Base-by-base conservation (phyloP, 2,888 invertebrate genomes). In the Dioctria rufipes region DNA sequence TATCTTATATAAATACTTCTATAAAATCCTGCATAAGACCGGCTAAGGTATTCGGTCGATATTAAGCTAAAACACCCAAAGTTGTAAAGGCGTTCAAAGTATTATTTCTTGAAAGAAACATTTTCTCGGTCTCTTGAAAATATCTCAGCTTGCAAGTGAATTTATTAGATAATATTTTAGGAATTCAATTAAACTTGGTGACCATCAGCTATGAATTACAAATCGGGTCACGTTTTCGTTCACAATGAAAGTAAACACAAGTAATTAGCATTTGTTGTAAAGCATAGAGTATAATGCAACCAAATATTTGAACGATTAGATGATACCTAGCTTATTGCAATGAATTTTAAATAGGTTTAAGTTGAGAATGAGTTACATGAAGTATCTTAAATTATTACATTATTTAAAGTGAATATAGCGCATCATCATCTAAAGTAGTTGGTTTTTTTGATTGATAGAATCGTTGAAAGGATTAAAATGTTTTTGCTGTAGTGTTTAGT, bases 211-310 rank as follows among this genome's bases (percentile, higher is more conserved):
- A 66, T 77, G 82, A 83, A 83, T 83, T 83, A 77, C 80, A 81
- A 83, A 82, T 80, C 83, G 65, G 73, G 82, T 83, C 83, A 83
- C 83, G 83, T 83, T 82, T 80, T 75, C 78, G 81, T 61, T 78
- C 65, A 46, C 46, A 43, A 63, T 49, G 5, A 58, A 78, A 63
- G 78, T 65, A 63, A 78, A 78, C 78, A 78, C 49, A 63, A 63
- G 78, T 78, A 78, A 78, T 78, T 78, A 78, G 75, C 75, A 75
- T 75, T 75, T 42, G 60, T 60, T 75, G 75, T 46, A 75, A 75
- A 61, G 54, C 40, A 54, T 51, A 71, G 51, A 37, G 40, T 54
- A 54, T 49, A 54, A 60, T 25, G 25, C 25, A 75, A 58, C 75
- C 13, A 75, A 75, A 51, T 75, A 75, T 60, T 75, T 75, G 42